phyloP scores from a whole-genome alignment of 2,888 invertebrate species.

The Dione juno region DNA sequence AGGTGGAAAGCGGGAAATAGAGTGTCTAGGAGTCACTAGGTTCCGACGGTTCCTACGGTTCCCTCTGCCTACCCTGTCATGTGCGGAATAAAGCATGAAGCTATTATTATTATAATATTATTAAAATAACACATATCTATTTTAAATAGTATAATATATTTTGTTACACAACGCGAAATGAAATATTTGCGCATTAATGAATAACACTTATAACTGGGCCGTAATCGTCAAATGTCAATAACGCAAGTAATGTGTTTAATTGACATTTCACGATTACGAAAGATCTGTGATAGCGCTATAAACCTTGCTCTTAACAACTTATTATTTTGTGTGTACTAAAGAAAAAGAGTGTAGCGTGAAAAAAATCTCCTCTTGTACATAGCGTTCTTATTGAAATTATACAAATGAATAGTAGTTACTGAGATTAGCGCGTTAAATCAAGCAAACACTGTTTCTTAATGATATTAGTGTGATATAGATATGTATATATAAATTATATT shows the following conservation, averaged over 20 bases:
- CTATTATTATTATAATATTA: too few relatives aligned
- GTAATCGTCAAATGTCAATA: conserved; percentile 44
- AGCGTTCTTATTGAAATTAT: too few relatives aligned
- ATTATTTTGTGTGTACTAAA: conserved; percentile 33
- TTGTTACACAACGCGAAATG: conserved; percentile 16
- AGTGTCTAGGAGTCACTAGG: too few relatives aligned
- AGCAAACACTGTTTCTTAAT: too few relatives aligned
- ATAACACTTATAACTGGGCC: conserved; percentile 31
- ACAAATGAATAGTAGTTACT: too few relatives aligned
- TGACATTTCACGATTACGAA: conserved; percentile 45
- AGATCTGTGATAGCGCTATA: conserved; percentile 40
- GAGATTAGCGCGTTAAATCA: too few relatives aligned
- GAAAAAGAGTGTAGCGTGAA: conserved; percentile 5
- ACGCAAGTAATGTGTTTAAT: conserved; percentile 41
- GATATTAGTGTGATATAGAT: too few relatives aligned
- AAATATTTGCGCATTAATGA: conserved; percentile 33
- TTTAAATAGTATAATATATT: neutral
- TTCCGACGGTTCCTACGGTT: too few relatives aligned
- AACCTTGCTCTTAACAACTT: conserved; percentile 42
- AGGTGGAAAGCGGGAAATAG: too few relatives aligned
- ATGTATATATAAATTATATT: too few relatives aligned
- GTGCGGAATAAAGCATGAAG: too few relatives aligned
- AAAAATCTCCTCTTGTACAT: neutral
- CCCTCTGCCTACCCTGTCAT: too few relatives aligned
- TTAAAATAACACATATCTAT: neutral